Evolutionary conservation across 2,797 vertebrate species (phyloP).

Genomic region (Phataginus tricuspis): DNA sequence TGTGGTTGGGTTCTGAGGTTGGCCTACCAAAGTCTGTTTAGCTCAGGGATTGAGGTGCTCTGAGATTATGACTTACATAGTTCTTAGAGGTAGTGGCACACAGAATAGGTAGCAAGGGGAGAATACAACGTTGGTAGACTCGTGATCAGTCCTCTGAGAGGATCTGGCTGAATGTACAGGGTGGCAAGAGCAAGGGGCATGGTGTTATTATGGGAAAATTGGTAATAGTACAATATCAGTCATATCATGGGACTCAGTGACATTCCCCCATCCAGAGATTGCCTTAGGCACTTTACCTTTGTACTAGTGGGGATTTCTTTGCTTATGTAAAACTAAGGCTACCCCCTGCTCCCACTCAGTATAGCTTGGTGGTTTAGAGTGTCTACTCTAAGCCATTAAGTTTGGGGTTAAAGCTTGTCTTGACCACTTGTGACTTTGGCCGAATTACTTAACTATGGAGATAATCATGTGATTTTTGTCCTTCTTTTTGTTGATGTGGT

Average conservation of each 20-base stretch:
- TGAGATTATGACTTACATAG: background rate
- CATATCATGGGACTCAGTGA: background rate
- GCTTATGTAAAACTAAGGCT: background rate
- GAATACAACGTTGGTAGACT: background rate
- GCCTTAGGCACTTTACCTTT: background rate
- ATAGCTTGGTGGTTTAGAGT: background rate
- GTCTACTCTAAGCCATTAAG: background rate
- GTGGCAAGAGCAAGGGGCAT: too few relatives aligned
- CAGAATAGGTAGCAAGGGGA: background rate
- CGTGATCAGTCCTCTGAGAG: accelerated
- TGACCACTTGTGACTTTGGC: background rate
- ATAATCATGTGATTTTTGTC: too few relatives aligned
- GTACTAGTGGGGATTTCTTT: background rate
- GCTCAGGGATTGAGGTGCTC: background rate
- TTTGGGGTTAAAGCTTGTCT: background rate
- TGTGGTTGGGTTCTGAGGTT: background rate
- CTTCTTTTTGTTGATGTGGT: too few relatives aligned
- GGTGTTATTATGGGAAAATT: background rate
- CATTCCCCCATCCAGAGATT: background rate
- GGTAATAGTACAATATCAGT: too few relatives aligned
- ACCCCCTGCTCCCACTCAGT: background rate
- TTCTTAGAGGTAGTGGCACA: background rate
- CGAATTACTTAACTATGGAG: background rate
- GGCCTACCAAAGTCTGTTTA: background rate
- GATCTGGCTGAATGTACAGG: background rate